phyloP scores from a whole-genome alignment of 2,888 invertebrate species.

The Amiota mariae region DNA sequence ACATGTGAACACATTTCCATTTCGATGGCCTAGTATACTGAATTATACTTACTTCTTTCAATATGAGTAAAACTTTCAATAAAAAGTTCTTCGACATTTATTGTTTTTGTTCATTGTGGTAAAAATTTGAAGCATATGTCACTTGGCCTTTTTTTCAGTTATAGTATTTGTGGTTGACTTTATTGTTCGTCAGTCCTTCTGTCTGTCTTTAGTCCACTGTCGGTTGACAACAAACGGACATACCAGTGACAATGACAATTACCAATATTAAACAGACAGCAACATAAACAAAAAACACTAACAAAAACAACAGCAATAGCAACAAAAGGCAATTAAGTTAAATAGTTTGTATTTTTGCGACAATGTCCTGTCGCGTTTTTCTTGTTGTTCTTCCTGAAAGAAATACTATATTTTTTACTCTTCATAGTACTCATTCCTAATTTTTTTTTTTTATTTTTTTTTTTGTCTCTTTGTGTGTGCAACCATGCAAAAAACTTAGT shows the following conservation, averaged over 20 bases:
- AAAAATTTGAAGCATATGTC: slow-evolving; percentile 9
- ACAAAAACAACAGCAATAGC: no score
- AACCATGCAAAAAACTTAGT: no score
- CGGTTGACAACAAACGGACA: slow-evolving; percentile 61
- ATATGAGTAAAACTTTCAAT: no score
- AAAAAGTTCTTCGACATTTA: slow-evolving; percentile 40
- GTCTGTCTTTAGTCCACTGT: slow-evolving; percentile 21
- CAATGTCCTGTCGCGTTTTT: slow-evolving; percentile 52
- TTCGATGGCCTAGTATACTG: no score
- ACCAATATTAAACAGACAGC: slow-evolving; percentile 47
- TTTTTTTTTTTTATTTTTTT: slow-evolving; percentile 24
- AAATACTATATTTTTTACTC: neutral
- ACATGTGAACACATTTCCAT: no score
- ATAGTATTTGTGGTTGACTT: slow-evolving; percentile 50
- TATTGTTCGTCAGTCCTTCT: slow-evolving; percentile 31
- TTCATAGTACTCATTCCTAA: neutral
- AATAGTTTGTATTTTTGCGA: slow-evolving; percentile 51
- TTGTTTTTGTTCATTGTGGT: slow-evolving; percentile 28
- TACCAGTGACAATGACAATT: slow-evolving; percentile 57
- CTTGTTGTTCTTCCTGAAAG: slow-evolving; percentile 36
- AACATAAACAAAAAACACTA: slow-evolving; percentile 38
- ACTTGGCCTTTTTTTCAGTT: slow-evolving; percentile 27
- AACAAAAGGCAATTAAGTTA: slow-evolving; percentile 63
- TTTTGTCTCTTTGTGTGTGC: slow-evolving; percentile 32
- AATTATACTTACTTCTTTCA: no score